Evolutionary conservation across 2,797 vertebrate species (phyloP).

Genomic region (Emydoidea blandingii): DNA sequence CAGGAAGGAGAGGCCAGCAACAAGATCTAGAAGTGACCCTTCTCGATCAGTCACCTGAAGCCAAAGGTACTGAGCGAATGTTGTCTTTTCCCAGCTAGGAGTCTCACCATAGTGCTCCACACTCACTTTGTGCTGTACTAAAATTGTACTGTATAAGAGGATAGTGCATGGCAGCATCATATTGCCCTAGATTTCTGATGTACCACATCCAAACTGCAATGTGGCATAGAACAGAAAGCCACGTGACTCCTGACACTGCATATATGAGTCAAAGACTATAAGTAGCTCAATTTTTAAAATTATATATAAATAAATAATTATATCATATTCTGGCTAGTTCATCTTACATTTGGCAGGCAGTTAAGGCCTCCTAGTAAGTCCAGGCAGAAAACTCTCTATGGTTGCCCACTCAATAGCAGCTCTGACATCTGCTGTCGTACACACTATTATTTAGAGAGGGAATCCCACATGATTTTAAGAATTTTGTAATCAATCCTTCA

Average conservation of each 20-base stretch:
- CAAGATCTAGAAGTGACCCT: background rate
- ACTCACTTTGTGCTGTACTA: background rate
- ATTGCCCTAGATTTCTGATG: accelerated
- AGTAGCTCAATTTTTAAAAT: background rate
- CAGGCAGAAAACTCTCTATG: background rate
- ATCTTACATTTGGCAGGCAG: background rate
- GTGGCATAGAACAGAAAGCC: background rate
- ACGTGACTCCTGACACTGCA: background rate
- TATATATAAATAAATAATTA: background rate
- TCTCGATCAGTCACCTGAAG: background rate
- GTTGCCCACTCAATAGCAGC: background rate
- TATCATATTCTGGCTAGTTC: background rate
- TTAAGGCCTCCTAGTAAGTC: accelerated
- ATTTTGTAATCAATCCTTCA: background rate
- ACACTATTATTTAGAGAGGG: background rate
- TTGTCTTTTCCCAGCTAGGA: background rate
- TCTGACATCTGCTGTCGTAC: background rate
- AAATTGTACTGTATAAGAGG: accelerated
- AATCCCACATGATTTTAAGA: background rate
- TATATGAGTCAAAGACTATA: background rate
- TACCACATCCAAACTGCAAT: accelerated
- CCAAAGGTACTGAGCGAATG: accelerated
- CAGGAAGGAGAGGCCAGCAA: accelerated
- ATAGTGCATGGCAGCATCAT: background rate
- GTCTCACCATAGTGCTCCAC: background rate